Conservation (phyloP, 1,140 invertebrate genomes). For the Telenomus remus region DNA sequence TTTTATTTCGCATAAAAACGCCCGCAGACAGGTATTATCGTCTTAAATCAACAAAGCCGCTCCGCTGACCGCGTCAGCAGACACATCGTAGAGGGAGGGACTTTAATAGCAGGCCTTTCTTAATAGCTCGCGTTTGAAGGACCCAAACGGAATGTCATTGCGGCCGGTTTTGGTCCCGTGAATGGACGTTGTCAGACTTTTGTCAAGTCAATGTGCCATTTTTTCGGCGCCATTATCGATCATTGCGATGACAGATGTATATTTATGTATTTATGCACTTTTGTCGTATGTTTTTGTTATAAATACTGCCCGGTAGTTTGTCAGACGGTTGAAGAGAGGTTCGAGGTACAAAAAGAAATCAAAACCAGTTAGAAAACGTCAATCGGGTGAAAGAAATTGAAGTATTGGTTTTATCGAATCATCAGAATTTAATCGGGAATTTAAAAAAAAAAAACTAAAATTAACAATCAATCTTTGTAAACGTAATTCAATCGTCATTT, state of each 20-base stretch:
- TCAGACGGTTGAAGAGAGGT: too few relatives aligned
- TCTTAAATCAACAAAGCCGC: conserved; percentile 73
- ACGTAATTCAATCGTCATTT: too few relatives aligned
- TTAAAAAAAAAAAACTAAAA: too few relatives aligned
- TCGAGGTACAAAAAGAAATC: too few relatives aligned
- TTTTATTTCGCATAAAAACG: conserved; percentile 66
- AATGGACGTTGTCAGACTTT: conserved; percentile 59
- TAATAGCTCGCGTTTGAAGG: conserved; percentile 67
- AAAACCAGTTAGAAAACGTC: too few relatives aligned
- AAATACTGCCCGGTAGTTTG: too few relatives aligned
- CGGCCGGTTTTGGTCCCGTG: conserved; percentile 68
- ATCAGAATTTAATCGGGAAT: too few relatives aligned
- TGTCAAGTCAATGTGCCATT: conserved; percentile 52
- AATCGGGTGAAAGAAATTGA: too few relatives aligned
- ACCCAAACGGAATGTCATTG: conserved; percentile 71
- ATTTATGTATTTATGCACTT: neutral
- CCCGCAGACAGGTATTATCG: conserved; percentile 71
- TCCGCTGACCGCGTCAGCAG: conserved; percentile 58
- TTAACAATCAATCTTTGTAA: too few relatives aligned
- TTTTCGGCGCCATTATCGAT: conserved; percentile 51
- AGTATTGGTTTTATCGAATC: too few relatives aligned
- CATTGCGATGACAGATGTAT: conserved; percentile 57
- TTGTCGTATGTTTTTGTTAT: too few relatives aligned
- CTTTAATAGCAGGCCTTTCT: conserved; percentile 72
- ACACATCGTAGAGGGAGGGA: conserved; percentile 55